A percentile compares a stretch with the other conserved stretches of the same genome.
Evolutionary conservation across 2,888 invertebrate genomes (phyloP).

Genomic region (Acheta domesticus): DNA sequence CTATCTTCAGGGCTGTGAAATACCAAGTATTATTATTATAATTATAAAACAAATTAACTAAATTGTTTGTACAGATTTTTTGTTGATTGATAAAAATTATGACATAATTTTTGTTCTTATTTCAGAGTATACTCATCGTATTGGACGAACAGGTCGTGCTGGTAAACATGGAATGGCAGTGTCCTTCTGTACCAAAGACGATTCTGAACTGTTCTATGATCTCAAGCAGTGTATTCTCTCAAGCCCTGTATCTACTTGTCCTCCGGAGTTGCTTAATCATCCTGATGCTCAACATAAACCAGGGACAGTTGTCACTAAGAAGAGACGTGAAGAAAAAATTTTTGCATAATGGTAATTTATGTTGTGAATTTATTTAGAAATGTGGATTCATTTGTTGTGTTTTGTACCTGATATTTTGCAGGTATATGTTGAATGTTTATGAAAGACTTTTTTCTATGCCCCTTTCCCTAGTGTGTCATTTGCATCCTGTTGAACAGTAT

Average conservation of each 20-base stretch:
- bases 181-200: constrained; percentile 96
- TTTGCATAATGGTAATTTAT: constrained; percentile 62
- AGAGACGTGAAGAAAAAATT: constrained; percentile 93
- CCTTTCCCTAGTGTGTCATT: too few species aligned
- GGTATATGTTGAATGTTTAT: too few species aligned
- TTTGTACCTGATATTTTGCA: too few species aligned
- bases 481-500: too few species aligned
- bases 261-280: constrained; percentile 95
- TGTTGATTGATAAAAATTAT: too few species aligned
- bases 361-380: too few species aligned
- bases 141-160: constrained; percentile 98
- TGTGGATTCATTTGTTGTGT: too few species aligned
- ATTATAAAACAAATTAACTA: too few species aligned
- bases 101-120: constrained; percentile 37
- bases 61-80: too few species aligned
- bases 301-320: constrained; percentile 84
- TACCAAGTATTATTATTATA: too few species aligned
- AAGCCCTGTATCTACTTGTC: constrained; percentile 91
- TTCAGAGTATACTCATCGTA: constrained; percentile 91
- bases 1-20: too few species aligned
- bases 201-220: constrained; percentile 92
- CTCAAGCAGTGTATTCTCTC: constrained; percentile 84
- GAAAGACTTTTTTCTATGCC: too few species aligned
- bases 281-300: constrained; percentile 98
- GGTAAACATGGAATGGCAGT: constrained; percentile 96